phyloP scores from a whole-genome alignment of 1,140 invertebrate species.

The Aphelinus certus region DNA sequence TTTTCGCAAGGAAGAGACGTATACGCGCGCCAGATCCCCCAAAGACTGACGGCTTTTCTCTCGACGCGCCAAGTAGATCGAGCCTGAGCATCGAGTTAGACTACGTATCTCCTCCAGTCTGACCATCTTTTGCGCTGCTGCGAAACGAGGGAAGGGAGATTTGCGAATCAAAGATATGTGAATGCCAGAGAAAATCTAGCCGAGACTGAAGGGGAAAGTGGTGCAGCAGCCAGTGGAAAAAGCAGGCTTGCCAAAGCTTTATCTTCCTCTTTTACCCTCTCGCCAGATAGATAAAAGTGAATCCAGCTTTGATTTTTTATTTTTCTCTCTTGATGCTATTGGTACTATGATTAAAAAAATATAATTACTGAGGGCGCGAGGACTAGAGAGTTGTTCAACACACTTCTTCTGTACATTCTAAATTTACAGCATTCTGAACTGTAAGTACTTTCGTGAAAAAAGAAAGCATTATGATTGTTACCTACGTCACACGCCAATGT shows the following conservation, averaged over 20 bases:
- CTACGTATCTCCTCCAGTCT: not conserved
- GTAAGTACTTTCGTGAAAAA: too few species aligned
- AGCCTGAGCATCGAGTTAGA: not conserved
- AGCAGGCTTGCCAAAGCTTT: too few species aligned
- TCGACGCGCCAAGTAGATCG: constrained; percentile 5
- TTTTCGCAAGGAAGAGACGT: not conserved
- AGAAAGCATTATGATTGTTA: too few species aligned
- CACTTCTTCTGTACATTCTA: too few species aligned
- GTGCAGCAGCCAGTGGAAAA: too few species aligned
- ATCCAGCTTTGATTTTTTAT: not conserved
- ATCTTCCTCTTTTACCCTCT: too few species aligned
- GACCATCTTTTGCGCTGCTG: not conserved
- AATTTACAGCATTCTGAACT: too few species aligned
- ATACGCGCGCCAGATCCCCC: constrained; percentile 1
- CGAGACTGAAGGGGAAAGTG: not conserved
- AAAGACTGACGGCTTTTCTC: constrained; percentile 20
- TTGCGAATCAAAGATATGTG: constrained; percentile 9
- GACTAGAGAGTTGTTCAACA: too few species aligned
- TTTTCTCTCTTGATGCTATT: not conserved
- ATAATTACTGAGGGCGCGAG: too few species aligned
- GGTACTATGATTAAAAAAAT: too few species aligned
- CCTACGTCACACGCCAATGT: too few species aligned
- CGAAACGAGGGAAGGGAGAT: not conserved
- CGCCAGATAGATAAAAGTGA: not conserved
- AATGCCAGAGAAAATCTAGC: not conserved